A percentile compares a stretch with the other conserved stretches of the same genome.
These are phyloP conservation scores for Chrysemys picta DNA, from an alignment of 2,113 vertebrate genomes.

Conservation along the genomic window DNA sequence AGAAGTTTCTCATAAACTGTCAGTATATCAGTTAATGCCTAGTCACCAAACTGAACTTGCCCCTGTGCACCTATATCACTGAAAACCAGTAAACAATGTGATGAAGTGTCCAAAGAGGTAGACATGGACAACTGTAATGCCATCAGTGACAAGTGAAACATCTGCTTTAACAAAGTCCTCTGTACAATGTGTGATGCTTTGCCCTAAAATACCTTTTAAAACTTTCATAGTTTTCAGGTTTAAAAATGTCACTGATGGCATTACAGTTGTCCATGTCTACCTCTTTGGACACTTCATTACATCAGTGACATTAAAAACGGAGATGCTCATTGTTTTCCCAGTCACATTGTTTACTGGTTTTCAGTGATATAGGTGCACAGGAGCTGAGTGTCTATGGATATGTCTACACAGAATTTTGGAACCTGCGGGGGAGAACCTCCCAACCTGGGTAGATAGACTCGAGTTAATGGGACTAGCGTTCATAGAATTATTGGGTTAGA, in stretches of 20 bases:
- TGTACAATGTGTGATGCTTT: background rate
- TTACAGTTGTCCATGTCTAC: background rate
- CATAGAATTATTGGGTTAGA: background rate
- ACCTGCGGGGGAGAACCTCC: background rate
- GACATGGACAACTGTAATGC: background rate
- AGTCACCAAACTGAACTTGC: background rate
- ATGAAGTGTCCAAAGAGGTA: background rate
- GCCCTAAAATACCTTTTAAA: background rate
- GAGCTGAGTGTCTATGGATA: background rate
- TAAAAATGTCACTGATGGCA: background rate
- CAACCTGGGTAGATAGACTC: background rate
- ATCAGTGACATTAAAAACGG: background rate
- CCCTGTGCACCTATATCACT: background rate
- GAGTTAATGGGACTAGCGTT: background rate
- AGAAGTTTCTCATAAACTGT: fast-evolving
- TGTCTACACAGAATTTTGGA: background rate
- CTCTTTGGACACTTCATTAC: background rate
- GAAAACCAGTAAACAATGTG: background rate
- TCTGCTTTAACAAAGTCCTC: background rate
- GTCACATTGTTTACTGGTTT: background rate
- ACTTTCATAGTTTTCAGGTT: background rate
- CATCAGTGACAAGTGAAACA: background rate
- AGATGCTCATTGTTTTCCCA: background rate
- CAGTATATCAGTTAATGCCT: background rate
- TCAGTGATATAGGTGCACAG: too few species aligned